Evolutionary conservation across 2,888 invertebrate genomes (phyloP), one percentile per base, ranked within the genome.

Genomic region (Pachydiplax longipennis): DNA sequence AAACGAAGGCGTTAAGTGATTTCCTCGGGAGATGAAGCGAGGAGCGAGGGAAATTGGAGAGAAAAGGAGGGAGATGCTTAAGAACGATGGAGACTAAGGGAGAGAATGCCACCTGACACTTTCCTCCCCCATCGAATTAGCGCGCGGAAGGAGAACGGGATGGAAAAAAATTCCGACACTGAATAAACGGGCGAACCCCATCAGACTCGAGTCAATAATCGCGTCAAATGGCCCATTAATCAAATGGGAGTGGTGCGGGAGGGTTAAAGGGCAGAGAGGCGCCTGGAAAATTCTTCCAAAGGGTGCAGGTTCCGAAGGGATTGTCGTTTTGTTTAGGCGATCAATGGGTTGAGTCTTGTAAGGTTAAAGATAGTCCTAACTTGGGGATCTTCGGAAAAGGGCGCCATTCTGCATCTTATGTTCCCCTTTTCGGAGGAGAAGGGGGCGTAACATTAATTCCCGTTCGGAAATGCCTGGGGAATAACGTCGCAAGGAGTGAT

Each of bases 181-280:
- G 65, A 87, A 87, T 87, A 87, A 87, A 83, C 83, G 83, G 83
- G 83, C 83, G 83, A 83, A 87, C 61, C 87, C 87, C 87, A 87
- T 87, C 87, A 87, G 87, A n/a, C 37, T 40, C 87, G 65, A 87
- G 87, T 87, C 87, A 87, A 87, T 87, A 87, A 87, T 87, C 87
- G 87, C 87, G 87, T 87, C 87, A 87, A 87, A 87, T 87, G 87
- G 65, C 65, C 87, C 87, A 87, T 87, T 87, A 87, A 87, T 87
- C 87, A 87, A 87, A 87, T 87, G 87, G 87, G 3, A 58, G 35
- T 31, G 58, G 18, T 25, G 83, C 6, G 58, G 61, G 37, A 8
- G 22, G 37, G 58, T 87, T 37, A 87, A 87, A 87, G 87, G 87
- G 87, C 87, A 87, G 22, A 37, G n/a, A 37, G 18, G 35, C 15